A percentile compares a stretch with the other conserved stretches of the same genome.
These are phyloP conservation scores for Pseudomugil gertrudae DNA, from an alignment of 2,797 vertebrate genomes.

Conservation along the genomic window DNA sequence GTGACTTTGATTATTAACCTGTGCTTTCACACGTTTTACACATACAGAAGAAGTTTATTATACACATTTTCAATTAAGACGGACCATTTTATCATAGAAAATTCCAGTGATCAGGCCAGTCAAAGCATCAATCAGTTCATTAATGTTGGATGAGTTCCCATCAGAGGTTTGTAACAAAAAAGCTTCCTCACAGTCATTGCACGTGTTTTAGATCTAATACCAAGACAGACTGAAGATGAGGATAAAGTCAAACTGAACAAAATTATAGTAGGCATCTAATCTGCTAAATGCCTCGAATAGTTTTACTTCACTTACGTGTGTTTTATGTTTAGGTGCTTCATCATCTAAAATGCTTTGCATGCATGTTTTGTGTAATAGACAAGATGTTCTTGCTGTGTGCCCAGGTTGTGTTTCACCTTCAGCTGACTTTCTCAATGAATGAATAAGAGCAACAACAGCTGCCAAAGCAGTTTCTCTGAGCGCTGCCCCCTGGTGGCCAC, in stretches of 20 bases:
- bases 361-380: background rate
- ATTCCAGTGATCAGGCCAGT: background rate
- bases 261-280: background rate
- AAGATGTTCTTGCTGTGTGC: slow-evolving; percentile 12
- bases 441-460: slow-evolving; percentile 9
- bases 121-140: background rate
- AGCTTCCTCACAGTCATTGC: background rate
- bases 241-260: background rate
- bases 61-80: background rate
- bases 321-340: background rate
- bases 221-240: background rate
- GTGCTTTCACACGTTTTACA: slow-evolving; percentile 4
- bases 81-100: background rate
- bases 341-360: background rate
- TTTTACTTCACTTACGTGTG: background rate
- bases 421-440: slow-evolving; percentile 71
- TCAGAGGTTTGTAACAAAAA: background rate
- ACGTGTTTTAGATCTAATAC: background rate
- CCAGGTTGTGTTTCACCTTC: slow-evolving; percentile 69
- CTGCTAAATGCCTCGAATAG: no score
- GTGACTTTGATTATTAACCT: background rate
- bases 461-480: slow-evolving; percentile 25
- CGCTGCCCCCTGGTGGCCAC: slow-evolving; percentile 63
- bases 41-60: background rate
- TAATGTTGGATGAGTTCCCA: background rate